Evolutionary conservation across 64 coral and sea anemone genomes (phyloP), one percentile per base, ranked within the genome.

Genomic region (Montipora foliosa): DNA sequence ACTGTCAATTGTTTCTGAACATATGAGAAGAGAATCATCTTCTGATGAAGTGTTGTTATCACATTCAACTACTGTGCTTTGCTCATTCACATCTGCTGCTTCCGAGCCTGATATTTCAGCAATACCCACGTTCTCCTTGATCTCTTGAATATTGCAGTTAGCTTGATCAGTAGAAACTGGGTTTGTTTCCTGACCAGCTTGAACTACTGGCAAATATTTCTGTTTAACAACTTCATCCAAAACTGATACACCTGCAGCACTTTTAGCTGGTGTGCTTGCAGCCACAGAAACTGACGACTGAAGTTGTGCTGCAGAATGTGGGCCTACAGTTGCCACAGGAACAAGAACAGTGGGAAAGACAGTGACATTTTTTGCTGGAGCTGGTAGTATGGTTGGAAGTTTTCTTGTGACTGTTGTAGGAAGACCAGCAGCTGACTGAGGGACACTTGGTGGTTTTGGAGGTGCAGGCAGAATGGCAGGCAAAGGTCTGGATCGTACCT

Each of bases 1-100:
- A 20, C 77, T 87, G 76, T 96, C 95, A 24, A 96, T 89, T 86
- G 88, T 96, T 89, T 96, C 95, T 68, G 95, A 96, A 24, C 95
- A 96, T 13, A 96, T 75, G 21, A 96, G 77, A 44, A 96, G 64
- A 72, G 88, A 90, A 64, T 96, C 95, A 94, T 96, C 95, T 88
- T 96, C 95, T 47, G 95, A 93, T 15, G 75, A 94, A 14, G 76
- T 91, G 64, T 91, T 96, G 22, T 85, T 92, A 66, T 92, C 90
- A 21, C 50, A 49, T 86, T 86, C 82, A 71, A 64, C 12, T 48
- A 49, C 72, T 16, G 10, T 0, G 44, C 52, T 89, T 8, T 75
- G 20, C 12, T 89, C 72, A 61, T 21, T 76, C 6, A n/a, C 2
- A 5, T 44, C 50, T 57, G 73, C 49, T 37, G 9, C 4, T 77